Evolutionary conservation across 2,888 invertebrate species (phyloP).

Genomic region (Adelognathus sp.): DNA sequence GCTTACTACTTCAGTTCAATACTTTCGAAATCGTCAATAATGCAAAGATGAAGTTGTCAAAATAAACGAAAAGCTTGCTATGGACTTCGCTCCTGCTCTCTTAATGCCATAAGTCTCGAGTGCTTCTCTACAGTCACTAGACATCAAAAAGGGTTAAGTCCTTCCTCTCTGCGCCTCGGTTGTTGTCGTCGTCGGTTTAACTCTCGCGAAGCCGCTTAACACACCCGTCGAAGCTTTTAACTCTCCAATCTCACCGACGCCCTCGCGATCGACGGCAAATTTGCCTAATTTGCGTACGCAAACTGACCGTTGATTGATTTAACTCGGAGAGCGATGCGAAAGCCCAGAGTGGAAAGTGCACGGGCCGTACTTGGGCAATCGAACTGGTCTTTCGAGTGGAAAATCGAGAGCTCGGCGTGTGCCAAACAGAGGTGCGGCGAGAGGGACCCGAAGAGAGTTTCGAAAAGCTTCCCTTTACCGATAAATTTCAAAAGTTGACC

Average conservation of each 20-base stretch:
- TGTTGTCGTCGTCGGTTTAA: constrained; percentile 3
- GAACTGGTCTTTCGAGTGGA: constrained; percentile 1
- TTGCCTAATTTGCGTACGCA: constrained; percentile 59
- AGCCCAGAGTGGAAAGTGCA: background rate
- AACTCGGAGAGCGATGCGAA: constrained; percentile 26
- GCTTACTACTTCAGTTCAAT: background rate
- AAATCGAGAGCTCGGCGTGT: constrained; percentile 14
- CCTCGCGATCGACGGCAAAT: constrained; percentile 52
- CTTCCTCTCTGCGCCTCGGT: background rate
- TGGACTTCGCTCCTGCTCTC: background rate
- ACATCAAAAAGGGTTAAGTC: background rate
- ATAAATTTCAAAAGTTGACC: constrained; percentile 43
- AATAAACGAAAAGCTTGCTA: background rate
- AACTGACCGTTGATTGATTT: constrained; percentile 59
- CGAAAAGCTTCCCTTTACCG: constrained; percentile 16
- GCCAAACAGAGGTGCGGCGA: background rate
- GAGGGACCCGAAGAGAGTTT: background rate
- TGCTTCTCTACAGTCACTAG: background rate
- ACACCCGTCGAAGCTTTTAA: constrained; percentile 54
- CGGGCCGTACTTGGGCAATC: background rate
- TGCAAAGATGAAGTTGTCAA: background rate
- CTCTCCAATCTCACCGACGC: background rate
- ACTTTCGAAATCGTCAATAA: background rate
- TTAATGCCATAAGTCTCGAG: background rate
- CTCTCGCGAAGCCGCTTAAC: constrained; percentile 27